Base-by-base conservation (phyloP, 1,140 invertebrate genomes). In the Theocolax elegans region DNA sequence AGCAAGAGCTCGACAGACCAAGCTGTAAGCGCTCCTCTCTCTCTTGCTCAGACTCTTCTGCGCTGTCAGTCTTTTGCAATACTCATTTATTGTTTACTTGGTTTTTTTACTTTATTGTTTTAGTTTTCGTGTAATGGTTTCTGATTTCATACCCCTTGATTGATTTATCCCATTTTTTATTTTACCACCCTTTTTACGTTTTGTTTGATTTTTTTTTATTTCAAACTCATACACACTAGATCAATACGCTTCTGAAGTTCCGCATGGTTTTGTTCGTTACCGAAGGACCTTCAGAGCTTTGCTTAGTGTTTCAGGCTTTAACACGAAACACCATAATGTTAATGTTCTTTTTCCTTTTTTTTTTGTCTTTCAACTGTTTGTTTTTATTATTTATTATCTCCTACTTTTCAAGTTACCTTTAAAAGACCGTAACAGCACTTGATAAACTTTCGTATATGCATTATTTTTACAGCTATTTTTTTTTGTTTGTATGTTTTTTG, bases 1-100 rank as follows among this genome's bases (percentile, higher is more conserved):
- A 97, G 95, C 95, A 97, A 97, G 94, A 97, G 94, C 90, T 95
- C 95, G 89, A 97, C 95, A 91, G 95, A 97, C 91, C 95, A 97
- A 95, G 95, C 95, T 96, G 95, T 97, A 97, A 97, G 95, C 92
- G 89, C 81, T 83, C 81, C 83, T 86, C 81, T 87, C 82, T 84
- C 81, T 80, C 79, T 75, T 73, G 67, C 70, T 71, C 69, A 44
- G 31, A 48, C 13, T 71, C 38, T 72, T n/a, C 64, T 38, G 67
- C 29, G 59, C 46, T 71, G 35, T 68, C 44, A 51, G 46, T 3
- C 48, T 67, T 75, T 15, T 73, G 63, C 54, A 44, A 70, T 21
- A 72, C 40, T 72, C 29, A 73, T n/a, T 59, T 42, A 25, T 31
- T 63, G 9, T 10, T 49, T 27, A n/a, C n/a, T 49, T 49, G 17